Base-by-base conservation (phyloP, 1,140 invertebrate species). In the Bacillus rossius region DNA sequence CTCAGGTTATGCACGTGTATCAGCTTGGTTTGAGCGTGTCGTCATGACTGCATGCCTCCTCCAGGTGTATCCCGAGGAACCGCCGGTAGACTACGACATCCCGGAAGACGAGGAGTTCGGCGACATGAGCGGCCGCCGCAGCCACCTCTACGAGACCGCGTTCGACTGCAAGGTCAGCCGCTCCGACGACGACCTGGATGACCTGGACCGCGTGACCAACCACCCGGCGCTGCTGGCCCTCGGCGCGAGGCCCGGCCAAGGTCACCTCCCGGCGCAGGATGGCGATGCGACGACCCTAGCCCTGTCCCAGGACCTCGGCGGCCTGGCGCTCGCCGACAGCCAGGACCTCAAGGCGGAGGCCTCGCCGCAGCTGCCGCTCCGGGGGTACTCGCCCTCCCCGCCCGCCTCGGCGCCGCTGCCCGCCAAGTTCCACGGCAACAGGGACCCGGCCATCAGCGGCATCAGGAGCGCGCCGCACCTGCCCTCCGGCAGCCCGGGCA, bases 151-250 rank as follows among this genome's bases (percentile, higher is more conserved):
- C 69, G 91, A 93, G 73, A 93, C 91, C 37, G 91, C 91, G 40
- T 93, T 93, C 73, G 91, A 92, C 71, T 91, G 88, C 69, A 89
- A 89, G 71, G 84, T 92, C 67, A 86, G 82, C 65, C 84, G 86
- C 42, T 90, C 86, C 8, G 87, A 90, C 65, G 88, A 91, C 70
- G 87, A 91, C 67, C 77, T 91, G 48, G 88, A 91, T 66, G 86
- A 89, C 64, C 81, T 89, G 20, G 87, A 91, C 65, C 83, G 87
- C 60, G 84, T 91, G 42, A 86, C 85, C 55, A 91, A 91, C 70
- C 87, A 90, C 69, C 86, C 87, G 1, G 81, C 87, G n/a, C 72
- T 91, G 34, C 73, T 77, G 67, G 85, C 65, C 74, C 85, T 75
- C 55, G 79, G 63, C 71, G 70, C 65, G 75, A 75, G 53, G 73